Percentiles rank a stretch among this genome's conserved stretches.
Conservation (phyloP, 2,888 invertebrate genomes). For the Diadromus collaris region DNA sequence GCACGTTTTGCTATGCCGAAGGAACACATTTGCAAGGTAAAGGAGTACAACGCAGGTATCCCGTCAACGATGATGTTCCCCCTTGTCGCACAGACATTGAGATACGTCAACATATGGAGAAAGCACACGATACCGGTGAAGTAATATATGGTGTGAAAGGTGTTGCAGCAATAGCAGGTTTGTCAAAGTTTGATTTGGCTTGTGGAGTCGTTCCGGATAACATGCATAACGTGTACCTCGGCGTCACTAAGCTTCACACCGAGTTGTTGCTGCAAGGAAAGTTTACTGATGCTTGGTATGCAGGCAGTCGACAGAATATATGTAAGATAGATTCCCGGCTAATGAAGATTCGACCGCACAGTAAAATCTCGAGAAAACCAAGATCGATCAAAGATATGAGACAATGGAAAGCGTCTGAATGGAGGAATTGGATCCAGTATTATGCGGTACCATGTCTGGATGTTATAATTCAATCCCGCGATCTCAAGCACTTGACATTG, state of each 20-base stretch:
- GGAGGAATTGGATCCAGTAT: too few relatives aligned
- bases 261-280: constrained; percentile 12
- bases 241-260: constrained; percentile 11
- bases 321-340: constrained; percentile 47
- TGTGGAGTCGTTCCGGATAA: constrained; percentile 11
- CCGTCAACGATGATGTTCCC: not conserved
- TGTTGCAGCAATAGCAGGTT: not conserved
- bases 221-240: too few relatives aligned
- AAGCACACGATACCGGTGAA: not conserved
- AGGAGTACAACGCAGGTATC: constrained; percentile 15
- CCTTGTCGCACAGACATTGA: constrained; percentile 18
- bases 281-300: not conserved
- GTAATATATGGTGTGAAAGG: constrained; percentile 24
- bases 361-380: constrained; percentile 50
- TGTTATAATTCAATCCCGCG: constrained; percentile 35
- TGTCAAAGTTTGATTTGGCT: constrained; percentile 22
- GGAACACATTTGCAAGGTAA: constrained; percentile 2
- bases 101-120: constrained; percentile 26
- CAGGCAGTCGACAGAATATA: not conserved
- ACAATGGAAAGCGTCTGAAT: too few relatives aligned
- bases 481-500: constrained; percentile 46
- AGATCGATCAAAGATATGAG: constrained; percentile 37
- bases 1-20: constrained; percentile 32
- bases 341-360: constrained; percentile 41
- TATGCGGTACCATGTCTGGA: constrained; percentile 53